These are phyloP conservation scores for Serripes groenlandicus DNA, from an alignment of 2,888 invertebrate species.

Conservation along the genomic window DNA sequence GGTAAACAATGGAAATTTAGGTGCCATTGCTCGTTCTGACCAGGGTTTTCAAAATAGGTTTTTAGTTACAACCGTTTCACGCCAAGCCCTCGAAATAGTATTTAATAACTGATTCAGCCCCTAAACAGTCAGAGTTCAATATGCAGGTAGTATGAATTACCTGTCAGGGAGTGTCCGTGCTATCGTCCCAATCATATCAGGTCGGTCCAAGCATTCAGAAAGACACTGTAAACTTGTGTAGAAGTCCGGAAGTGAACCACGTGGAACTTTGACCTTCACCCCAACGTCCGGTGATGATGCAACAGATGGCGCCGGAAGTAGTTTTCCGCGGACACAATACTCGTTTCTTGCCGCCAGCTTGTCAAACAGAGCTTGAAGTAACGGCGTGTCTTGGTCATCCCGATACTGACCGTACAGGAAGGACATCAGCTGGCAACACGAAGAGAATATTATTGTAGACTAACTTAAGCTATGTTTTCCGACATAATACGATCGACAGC, in stretches of 20 bases:
- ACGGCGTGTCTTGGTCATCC: conserved; percentile 70
- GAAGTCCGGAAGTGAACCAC: conserved; percentile 72
- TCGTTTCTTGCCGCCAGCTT: conserved; percentile 72
- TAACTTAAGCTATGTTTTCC: too few relatives aligned
- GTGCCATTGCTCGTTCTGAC: too few relatives aligned
- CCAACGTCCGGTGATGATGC: conserved; percentile 42
- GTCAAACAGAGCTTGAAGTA: conserved; percentile 67
- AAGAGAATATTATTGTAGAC: too few relatives aligned
- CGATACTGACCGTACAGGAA: conserved; percentile 78
- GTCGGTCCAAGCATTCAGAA: conserved; percentile 71
- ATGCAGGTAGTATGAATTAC: too few relatives aligned
- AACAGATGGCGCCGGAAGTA: conserved; percentile 57
- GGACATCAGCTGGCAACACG: conserved; percentile 61
- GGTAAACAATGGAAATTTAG: too few relatives aligned
- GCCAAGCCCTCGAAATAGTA: too few relatives aligned
- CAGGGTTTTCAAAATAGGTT: too few relatives aligned
- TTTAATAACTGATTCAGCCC: too few relatives aligned
- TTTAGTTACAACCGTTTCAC: too few relatives aligned
- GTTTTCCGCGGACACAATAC: conserved; percentile 63
- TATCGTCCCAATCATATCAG: conserved; percentile 70
- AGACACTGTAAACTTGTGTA: conserved; percentile 76
- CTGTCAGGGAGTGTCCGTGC: conserved; percentile 73
- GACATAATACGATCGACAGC: too few relatives aligned
- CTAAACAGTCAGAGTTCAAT: too few relatives aligned
- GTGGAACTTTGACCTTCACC: conserved; percentile 55